Percentiles rank a stretch among this genome's conserved stretches.
Conservation (phyloP, 2,113 vertebrate genomes). For the Phodopus roborovskii region DNA sequence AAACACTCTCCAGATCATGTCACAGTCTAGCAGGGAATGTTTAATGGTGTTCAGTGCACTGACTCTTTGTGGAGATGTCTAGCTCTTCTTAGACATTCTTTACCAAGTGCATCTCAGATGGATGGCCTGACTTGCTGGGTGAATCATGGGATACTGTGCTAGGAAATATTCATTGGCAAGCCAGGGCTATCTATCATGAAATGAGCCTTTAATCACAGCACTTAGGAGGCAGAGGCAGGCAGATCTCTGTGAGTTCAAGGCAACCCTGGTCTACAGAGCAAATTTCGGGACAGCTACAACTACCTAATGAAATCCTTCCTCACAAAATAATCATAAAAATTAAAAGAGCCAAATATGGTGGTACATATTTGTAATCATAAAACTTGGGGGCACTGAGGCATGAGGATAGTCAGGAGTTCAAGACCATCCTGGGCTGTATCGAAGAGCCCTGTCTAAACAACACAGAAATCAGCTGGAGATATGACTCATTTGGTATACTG, state of each 20-base stretch:
- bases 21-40: not conserved
- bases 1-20: not conserved
- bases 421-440: not conserved
- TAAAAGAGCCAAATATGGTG: not conserved
- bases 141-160: too few relatives aligned
- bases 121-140: not conserved
- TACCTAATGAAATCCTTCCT: not conserved
- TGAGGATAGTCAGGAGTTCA: not conserved
- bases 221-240: not conserved
- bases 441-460: not conserved
- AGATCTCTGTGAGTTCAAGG: not conserved
- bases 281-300: not conserved
- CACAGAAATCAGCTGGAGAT: not conserved
- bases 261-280: too few relatives aligned
- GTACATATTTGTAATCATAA: not conserved
- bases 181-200: not conserved
- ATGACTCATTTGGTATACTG: not conserved
- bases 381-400: not conserved
- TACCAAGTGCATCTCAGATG: not conserved
- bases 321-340: not conserved
- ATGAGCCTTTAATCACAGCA: not conserved
- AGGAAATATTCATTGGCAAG: not conserved
- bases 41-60: not conserved
- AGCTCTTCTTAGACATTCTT: not conserved
- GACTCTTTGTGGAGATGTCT: too few relatives aligned